Percentiles rank a stretch among this genome's conserved stretches.
Evolutionary conservation across 1,140 invertebrate genomes (phyloP).

Genomic region (Oreohelix idahoensis): DNA sequence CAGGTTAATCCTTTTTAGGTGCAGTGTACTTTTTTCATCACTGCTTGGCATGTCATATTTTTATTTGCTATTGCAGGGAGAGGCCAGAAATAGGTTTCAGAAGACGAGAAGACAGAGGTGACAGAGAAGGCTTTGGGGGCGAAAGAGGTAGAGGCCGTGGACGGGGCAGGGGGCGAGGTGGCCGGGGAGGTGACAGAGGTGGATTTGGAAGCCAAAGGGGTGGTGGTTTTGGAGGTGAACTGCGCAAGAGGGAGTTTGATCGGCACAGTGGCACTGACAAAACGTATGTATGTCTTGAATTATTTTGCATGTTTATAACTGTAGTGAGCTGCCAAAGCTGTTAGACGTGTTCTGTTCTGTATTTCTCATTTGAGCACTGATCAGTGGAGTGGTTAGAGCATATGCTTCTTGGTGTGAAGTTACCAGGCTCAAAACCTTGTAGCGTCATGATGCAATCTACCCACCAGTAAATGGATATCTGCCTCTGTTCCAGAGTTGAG

Average conservation of each 20-base stretch:
- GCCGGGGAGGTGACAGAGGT: conserved; percentile 65
- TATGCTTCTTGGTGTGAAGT: no score
- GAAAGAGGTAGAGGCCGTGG: conserved; percentile 67
- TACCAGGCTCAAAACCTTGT: no score
- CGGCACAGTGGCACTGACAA: conserved; percentile 94
- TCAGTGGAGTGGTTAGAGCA: no score
- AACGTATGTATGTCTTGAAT: conserved; percentile 78
- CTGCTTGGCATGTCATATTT: background rate
- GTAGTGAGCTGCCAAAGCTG: no score
- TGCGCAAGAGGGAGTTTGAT: conserved; percentile 87
- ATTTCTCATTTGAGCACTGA: no score
- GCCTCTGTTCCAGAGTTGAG: no score
- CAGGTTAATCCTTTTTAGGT: no score
- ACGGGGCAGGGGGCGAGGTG: conserved; percentile 68
- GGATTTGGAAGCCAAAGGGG: conserved; percentile 60
- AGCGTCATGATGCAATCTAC: no score
- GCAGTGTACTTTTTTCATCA: no score
- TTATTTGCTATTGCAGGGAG: conserved; percentile 59
- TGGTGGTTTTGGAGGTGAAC: conserved; percentile 52
- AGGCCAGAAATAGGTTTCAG: conserved; percentile 61
- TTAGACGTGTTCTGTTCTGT: no score
- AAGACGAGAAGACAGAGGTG: conserved; percentile 53
- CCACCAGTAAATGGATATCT: no score
- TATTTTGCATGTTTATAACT: background rate
- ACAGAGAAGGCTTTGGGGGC: conserved; percentile 64